These are phyloP conservation scores for Drosophila formosana DNA, from an alignment of 2,888 invertebrate species.

Conservation along the genomic window DNA sequence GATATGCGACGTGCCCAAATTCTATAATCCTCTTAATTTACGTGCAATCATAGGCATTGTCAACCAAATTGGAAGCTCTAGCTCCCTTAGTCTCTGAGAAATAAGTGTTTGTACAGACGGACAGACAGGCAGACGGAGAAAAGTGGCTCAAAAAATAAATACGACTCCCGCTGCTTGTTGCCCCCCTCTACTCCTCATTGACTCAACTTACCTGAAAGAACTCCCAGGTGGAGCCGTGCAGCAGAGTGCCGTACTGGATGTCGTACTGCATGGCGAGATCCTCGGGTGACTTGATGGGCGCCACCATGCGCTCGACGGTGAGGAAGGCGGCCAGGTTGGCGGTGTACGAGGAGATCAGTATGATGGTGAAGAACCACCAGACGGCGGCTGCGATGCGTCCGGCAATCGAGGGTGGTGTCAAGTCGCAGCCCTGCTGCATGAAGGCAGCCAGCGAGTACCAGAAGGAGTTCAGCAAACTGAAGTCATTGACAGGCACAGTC, in stretches of 20 bases:
- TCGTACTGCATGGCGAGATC: constrained; percentile 96
- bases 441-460: constrained; percentile 99
- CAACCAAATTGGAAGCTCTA: too few relatives aligned
- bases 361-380: constrained; percentile 99
- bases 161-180: too few relatives aligned
- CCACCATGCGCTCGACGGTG: constrained; percentile 97
- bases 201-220: constrained; percentile 88
- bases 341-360: constrained; percentile 98
- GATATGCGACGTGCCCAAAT: too few relatives aligned
- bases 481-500: constrained; percentile 88
- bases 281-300: constrained; percentile 96
- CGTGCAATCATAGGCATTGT: too few relatives aligned
- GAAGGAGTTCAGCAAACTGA: constrained; percentile 97
- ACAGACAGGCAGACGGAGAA: too few relatives aligned
- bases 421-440: constrained; percentile 99
- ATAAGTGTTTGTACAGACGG: too few relatives aligned
- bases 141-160: too few relatives aligned
- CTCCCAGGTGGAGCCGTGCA: constrained; percentile 92
- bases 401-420: constrained; percentile 92
- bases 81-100: too few relatives aligned
- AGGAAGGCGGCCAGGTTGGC: constrained; percentile 99
- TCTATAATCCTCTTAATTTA: too few relatives aligned
- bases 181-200: not conserved
- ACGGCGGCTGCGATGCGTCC: constrained; percentile 97
- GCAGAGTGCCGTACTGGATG: constrained; percentile 94